Conservation (phyloP, 2,888 invertebrate genomes). For the Drosophila conformis region DNA sequence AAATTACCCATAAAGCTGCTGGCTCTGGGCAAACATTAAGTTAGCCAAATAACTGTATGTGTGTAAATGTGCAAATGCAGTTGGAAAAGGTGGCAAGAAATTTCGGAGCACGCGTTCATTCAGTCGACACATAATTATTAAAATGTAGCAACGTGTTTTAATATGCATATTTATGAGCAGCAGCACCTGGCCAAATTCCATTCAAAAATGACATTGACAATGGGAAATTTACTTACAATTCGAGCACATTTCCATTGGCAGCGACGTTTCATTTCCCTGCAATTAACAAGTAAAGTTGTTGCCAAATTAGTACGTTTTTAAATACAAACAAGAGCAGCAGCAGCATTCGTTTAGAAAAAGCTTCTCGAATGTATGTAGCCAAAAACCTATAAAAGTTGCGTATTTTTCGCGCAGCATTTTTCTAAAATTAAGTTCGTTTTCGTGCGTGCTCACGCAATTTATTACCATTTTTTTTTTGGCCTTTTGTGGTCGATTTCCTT, state of each 20-base stretch:
- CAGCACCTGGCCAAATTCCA: conserved; percentile 48
- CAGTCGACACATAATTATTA: neutral
- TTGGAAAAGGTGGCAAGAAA: conserved; percentile 5
- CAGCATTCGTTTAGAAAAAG: conserved; percentile 12
- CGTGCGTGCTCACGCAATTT: conserved; percentile 8
- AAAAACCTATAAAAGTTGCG: conserved; percentile 44
- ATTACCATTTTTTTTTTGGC: conserved; percentile 58
- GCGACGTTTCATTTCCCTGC: conserved; percentile 69
- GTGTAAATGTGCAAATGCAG: neutral
- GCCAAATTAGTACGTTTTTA: conserved; percentile 11
- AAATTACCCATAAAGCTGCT: conserved; percentile 20
- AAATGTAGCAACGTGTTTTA: conserved; percentile 24
- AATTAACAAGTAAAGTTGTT: conserved; percentile 16
- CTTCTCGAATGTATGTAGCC: conserved; percentile 3
- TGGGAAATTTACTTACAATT: conserved; percentile 53
- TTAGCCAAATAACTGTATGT: conserved; percentile 22
- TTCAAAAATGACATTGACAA: conserved; percentile 52
- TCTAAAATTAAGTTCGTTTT: conserved; percentile 5
- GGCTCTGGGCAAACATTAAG: conserved; percentile 35
- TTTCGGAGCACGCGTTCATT: conserved; percentile 4
- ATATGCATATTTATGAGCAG: conserved; percentile 44
- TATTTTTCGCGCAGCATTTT: conserved; percentile 41
- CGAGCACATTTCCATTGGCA: conserved; percentile 74
- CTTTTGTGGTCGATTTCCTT: conserved; percentile 48
- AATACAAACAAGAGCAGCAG: conserved; percentile 5